Evolutionary conservation across 2,113 vertebrate species (phyloP), one percentile per base, ranked within the genome.

Genomic region (Grammomys surdaster): DNA sequence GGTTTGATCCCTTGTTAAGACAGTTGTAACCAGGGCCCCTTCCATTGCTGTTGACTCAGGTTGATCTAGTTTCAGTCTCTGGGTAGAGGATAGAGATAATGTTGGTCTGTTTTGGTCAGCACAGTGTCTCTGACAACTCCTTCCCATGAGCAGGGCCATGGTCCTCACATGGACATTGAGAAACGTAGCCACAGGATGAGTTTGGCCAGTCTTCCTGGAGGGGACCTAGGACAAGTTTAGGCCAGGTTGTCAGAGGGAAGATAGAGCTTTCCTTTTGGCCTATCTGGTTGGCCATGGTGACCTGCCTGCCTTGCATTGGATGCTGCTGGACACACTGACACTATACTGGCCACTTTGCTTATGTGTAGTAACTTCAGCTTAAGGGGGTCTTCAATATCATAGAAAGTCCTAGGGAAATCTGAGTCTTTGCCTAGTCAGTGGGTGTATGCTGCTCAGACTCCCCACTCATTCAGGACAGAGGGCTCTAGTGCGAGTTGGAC

Each of bases 41-140:
- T 20, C 54, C 6, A 56, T 13, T 33, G 28, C 24, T 16, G 46
- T 24, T 8, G 33, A 48, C 70, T 63, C 46, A 3, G 2, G 4
- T 5, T 56, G 72, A n/a, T 69, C 43, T 73, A 77, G 65, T 22
- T 36, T 63, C 11, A 58, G 65, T 24, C 65, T 5, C 56, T 19
- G 77, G 87, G 36, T 43, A 11, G 69, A 31, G 28, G 58, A 54
- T 16, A 14, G 75, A 33, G 43, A 28, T 67, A 54, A 12, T 13
- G 6, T 0, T 0, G 22, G 36, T 14, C 33, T 28, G 28, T 13
- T 56, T 9, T 19, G n/a, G 3, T 54, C 28, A 58, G 31, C 6
- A 43, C 7, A 10, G 60, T 43, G 20, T 8, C 31, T 26, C 51
- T 17, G 10, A 82, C 60, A 46, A 48, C 9, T 31, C 26, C 67